Base-by-base conservation (phyloP, 2,888 invertebrate species). In the Odontocolon sp. region DNA sequence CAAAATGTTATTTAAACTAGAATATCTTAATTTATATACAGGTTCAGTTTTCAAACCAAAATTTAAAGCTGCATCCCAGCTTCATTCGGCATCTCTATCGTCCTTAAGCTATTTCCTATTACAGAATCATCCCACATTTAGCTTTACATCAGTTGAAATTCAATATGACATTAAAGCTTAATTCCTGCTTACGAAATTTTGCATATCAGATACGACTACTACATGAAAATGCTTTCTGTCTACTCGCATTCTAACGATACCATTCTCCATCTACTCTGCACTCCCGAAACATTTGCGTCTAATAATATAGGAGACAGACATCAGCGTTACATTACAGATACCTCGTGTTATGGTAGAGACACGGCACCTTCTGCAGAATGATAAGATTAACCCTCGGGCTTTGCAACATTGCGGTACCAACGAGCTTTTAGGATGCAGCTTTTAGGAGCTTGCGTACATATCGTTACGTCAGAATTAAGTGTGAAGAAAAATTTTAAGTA, bases 161-260 rank as follows among this genome's bases (percentile, higher is more conserved):
- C 26, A 16, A 11, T 16, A 52, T 9, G 28, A 31, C 8, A 3
- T 16, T 18, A 5, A 11, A 33, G 28, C 16, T 26, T 33, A 63
- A 47, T 47, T 63, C 21, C 40, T 23, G 38, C 21, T 59, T 3
- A 31, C 28, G 50, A 64, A 64, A 59, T 75, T 50, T 33, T 38
- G 31, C 52, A 59, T 23, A 66, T 70, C 45, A 26, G 52, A 54
- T 54, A 36, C n/a, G n/a, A n/a, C 26, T 28, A 59, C 42, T 54
- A 66, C 66, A 70, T 42, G 59, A 66, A 40, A 66, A 33, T 59
- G 66, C 66, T 70, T 42, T 76, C 70, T 9, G 23, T 38, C 54
- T 54, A 23, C 31, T 11, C 57, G 8, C 28, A 52, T 50, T 69
- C 40, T 5, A 57, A 16, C 47, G n/a, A n/a, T 31, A 8, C 26